phyloP scores from a whole-genome alignment of 2,797 vertebrate genomes.

The Lagodon rhomboides region DNA sequence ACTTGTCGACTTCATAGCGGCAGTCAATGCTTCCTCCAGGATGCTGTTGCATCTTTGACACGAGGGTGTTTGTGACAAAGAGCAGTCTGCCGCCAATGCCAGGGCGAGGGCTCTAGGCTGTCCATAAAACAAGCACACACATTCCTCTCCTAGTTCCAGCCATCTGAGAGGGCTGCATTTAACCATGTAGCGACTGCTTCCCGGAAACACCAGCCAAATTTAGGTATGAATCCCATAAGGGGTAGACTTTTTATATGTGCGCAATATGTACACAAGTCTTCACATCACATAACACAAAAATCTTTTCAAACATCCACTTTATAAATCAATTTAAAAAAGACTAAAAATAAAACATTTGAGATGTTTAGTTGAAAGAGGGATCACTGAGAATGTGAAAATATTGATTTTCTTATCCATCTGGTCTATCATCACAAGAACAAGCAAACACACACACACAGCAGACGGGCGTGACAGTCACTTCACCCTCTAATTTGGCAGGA shows the following conservation, averaged over 20 bases:
- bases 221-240: conserved; percentile 16
- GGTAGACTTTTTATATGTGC: neutral
- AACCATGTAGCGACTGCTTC: conserved; percentile 62
- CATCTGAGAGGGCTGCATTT: conserved; percentile 68
- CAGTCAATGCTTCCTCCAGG: conserved; percentile 93
- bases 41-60: conserved; percentile 90
- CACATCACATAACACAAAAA: neutral
- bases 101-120: conserved; percentile 80
- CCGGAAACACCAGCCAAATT: conserved; percentile 20
- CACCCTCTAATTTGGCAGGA: conserved; percentile 89
- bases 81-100: conserved; percentile 85
- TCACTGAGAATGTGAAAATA: neutral
- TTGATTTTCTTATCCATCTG: conserved; percentile 54
- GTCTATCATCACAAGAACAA: conserved; percentile 24
- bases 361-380: neutral
- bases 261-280: neutral
- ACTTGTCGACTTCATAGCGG: conserved; percentile 93
- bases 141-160: conserved; percentile 72
- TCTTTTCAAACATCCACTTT: neutral
- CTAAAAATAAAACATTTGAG: conserved; percentile 1
- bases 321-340: neutral
- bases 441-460: conserved; percentile 30
- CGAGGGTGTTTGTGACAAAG: conserved; percentile 90
- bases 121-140: conserved; percentile 83
- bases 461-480: conserved; percentile 87